phyloP scores from a whole-genome alignment of 2,113 vertebrate genomes.

The Rhinopithecus roxellana region DNA sequence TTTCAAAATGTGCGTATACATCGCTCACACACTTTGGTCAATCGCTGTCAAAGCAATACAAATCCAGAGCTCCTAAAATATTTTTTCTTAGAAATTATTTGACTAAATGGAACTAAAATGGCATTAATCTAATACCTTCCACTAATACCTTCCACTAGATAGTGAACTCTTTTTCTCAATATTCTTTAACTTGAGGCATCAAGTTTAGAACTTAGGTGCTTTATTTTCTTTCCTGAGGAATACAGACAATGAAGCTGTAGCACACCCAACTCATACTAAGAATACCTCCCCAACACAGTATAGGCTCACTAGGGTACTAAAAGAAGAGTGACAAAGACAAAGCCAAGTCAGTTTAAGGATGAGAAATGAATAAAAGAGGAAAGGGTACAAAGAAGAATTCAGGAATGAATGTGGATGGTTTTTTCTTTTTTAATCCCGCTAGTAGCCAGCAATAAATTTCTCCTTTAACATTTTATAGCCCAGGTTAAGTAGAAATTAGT shows the following conservation, averaged over 20 bases:
- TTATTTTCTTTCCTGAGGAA: neutral
- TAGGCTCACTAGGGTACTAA: neutral
- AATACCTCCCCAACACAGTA: neutral
- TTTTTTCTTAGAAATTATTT: neutral
- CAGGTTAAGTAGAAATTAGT: neutral
- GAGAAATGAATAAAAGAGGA: neutral
- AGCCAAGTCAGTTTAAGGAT: neutral
- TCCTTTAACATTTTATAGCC: neutral
- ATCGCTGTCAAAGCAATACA: neutral
- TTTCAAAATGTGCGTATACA: neutral
- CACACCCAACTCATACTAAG: neutral
- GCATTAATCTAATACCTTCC: neutral
- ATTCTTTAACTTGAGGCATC: neutral
- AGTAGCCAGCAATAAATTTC: neutral
- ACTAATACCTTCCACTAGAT: neutral
- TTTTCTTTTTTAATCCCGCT: neutral
- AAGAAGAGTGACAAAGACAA: neutral
- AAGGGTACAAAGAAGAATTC: neutral
- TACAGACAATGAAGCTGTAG: neutral
- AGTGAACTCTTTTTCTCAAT: neutral
- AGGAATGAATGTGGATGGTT: neutral
- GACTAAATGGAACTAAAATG: neutral
- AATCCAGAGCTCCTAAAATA: neutral
- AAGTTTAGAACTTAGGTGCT: neutral
- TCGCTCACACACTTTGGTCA: neutral